These are phyloP conservation scores for Sipha maydis DNA, from an alignment of 2,888 invertebrate species.

Conservation along the genomic window DNA sequence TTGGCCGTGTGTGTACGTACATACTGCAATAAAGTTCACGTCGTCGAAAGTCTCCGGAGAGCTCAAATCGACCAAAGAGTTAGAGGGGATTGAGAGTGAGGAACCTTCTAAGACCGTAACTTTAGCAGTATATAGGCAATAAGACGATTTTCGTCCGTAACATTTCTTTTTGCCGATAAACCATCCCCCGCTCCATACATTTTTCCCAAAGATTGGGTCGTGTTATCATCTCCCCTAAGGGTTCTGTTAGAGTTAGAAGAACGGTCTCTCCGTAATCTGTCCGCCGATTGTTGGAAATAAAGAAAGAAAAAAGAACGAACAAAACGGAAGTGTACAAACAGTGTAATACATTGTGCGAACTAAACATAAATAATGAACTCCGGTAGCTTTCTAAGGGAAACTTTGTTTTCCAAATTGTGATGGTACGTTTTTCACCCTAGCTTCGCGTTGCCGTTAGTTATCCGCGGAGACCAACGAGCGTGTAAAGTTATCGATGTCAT, in stretches of 20 bases:
- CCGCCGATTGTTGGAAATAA: not conserved
- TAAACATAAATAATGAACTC: constrained; percentile 37
- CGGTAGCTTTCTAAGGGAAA: not conserved
- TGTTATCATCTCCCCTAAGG: constrained; percentile 16
- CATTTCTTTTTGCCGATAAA: constrained; percentile 40
- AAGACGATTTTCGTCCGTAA: constrained; percentile 9
- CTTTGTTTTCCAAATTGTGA: not conserved
- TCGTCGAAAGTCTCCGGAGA: constrained; percentile 30
- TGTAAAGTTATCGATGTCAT: not conserved
- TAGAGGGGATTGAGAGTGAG: not conserved
- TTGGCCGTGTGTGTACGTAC: not conserved
- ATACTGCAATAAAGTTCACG: not conserved
- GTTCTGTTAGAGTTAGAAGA: constrained; percentile 9
- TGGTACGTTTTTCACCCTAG: not conserved
- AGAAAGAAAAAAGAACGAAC: not conserved
- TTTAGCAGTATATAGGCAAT: not conserved
- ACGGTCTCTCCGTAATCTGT: constrained; percentile 17
- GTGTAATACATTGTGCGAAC: constrained; percentile 24
- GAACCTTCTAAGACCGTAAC: not conserved
- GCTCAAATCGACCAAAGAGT: not conserved
- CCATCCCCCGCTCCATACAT: not conserved
- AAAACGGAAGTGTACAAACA: not conserved
- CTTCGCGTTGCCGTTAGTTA: too few relatives aligned
- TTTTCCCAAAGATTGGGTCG: constrained; percentile 24
- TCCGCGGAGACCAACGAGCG: not conserved